These are phyloP conservation scores for Acrocyrtus sp. DNA, from an alignment of 2,888 invertebrate genomes.

Conservation along the genomic window DNA sequence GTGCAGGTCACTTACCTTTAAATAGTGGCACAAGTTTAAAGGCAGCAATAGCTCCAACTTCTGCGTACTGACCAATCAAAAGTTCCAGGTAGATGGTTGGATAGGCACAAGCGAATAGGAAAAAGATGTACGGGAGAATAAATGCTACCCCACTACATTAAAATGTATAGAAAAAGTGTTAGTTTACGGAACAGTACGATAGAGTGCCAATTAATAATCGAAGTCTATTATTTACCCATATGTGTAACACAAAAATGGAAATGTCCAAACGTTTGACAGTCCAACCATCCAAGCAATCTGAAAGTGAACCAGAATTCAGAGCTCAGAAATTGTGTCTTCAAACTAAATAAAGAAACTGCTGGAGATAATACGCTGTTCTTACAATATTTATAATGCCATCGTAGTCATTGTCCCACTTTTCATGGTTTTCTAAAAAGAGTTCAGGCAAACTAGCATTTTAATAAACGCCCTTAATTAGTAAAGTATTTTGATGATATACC, in stretches of 20 bases:
- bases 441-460: too few species aligned
- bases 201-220: neutral
- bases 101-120: neutral
- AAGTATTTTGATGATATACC: too few species aligned
- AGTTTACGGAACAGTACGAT: neutral
- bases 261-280: slow-evolving; percentile 22
- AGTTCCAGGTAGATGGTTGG: slow-evolving; percentile 33
- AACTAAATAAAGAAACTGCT: too few species aligned
- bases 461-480: too few species aligned
- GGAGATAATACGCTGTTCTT: too few species aligned
- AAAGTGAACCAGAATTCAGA: too few species aligned
- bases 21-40: slow-evolving; percentile 27
- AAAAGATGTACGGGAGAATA: slow-evolving; percentile 20
- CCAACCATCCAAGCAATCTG: too few species aligned
- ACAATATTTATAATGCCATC: too few species aligned
- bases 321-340: too few species aligned
- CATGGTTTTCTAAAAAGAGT: too few species aligned
- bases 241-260: slow-evolving; percentile 8
- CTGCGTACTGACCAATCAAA: slow-evolving; percentile 22
- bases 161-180: neutral
- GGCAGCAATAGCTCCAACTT: slow-evolving; percentile 23
- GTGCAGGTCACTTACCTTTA: slow-evolving; percentile 28
- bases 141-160: slow-evolving; percentile 23
- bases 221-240: neutral
- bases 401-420: too few species aligned